Evolutionary conservation across 2,113 vertebrate genomes (phyloP).

Genomic region (Furnarius figulus): DNA sequence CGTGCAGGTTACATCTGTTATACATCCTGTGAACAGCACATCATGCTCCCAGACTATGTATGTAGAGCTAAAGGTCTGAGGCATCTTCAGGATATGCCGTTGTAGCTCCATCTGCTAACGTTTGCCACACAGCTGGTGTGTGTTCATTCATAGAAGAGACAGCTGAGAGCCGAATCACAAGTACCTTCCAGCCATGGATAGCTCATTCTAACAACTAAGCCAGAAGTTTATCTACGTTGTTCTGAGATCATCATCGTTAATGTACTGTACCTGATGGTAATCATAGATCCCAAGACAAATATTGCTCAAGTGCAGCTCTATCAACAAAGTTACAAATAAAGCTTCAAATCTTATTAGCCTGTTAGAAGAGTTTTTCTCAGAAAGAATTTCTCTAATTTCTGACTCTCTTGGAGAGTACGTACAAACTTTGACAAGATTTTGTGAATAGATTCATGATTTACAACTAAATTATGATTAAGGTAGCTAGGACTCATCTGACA

Average conservation of each 20-base stretch:
- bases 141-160: background rate
- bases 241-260: background rate
- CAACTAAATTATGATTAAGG: constrained; percentile 15
- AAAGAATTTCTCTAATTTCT: background rate
- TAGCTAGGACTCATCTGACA: background rate
- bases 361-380: background rate
- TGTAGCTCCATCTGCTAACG: background rate
- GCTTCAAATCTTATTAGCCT: background rate
- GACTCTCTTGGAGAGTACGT: background rate
- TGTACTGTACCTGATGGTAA: background rate
- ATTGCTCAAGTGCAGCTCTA: background rate
- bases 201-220: background rate
- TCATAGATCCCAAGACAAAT: background rate
- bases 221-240: background rate
- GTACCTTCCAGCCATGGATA: background rate
- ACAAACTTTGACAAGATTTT: background rate
- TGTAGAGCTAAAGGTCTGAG: background rate
- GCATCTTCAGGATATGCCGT: background rate
- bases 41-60: rapidly evolving
- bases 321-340: background rate
- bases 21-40: background rate
- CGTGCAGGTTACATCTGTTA: background rate
- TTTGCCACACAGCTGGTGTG: background rate
- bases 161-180: background rate
- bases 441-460: background rate